A percentile compares a stretch with the other conserved stretches of the same genome.
Conservation (phyloP, 2,888 invertebrate species). For the Drosophila subquinaria region DNA sequence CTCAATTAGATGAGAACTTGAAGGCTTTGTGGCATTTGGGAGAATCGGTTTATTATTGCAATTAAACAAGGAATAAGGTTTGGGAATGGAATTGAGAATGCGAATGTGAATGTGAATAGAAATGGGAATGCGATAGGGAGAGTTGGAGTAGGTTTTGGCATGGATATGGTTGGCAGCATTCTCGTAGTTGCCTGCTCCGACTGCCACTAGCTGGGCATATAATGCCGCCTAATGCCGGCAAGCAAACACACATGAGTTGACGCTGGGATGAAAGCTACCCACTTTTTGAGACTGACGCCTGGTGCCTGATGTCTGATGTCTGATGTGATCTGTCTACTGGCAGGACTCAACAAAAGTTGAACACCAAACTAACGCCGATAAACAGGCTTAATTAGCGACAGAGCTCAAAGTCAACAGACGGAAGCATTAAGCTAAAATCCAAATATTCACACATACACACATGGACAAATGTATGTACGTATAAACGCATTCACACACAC, state of each 20-base stretch:
- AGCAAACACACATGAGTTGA: constrained; percentile 27
- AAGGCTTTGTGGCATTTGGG: constrained; percentile 76
- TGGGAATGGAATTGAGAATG: constrained; percentile 12
- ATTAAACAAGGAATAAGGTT: constrained; percentile 43
- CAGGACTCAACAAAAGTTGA: constrained; percentile 56
- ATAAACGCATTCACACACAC: constrained; percentile 6
- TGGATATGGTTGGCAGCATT: constrained; percentile 4
- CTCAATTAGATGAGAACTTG: constrained; percentile 76
- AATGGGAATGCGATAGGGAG: constrained; percentile 2
- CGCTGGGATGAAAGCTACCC: constrained; percentile 57
- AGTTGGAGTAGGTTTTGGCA: constrained; percentile 1
- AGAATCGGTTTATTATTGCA: constrained; percentile 80
- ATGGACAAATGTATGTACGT: not conserved
- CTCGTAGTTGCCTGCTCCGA: constrained; percentile 8
- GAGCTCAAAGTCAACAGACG: constrained; percentile 79
- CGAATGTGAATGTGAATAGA: not conserved
- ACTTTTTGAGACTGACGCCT: not conserved
- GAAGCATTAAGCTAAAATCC: constrained; percentile 65
- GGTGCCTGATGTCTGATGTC: not conserved
- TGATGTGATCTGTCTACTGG: constrained; percentile 9
- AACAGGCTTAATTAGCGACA: constrained; percentile 79
- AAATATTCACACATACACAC: constrained; percentile 30
- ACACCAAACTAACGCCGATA: constrained; percentile 74
- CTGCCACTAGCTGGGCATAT: constrained; percentile 14
- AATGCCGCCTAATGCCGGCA: constrained; percentile 30